Percentiles rank a stretch among this genome's conserved stretches.
Conservation (phyloP, 2,797 vertebrate genomes). For the Cirrhinus mrigala region DNA sequence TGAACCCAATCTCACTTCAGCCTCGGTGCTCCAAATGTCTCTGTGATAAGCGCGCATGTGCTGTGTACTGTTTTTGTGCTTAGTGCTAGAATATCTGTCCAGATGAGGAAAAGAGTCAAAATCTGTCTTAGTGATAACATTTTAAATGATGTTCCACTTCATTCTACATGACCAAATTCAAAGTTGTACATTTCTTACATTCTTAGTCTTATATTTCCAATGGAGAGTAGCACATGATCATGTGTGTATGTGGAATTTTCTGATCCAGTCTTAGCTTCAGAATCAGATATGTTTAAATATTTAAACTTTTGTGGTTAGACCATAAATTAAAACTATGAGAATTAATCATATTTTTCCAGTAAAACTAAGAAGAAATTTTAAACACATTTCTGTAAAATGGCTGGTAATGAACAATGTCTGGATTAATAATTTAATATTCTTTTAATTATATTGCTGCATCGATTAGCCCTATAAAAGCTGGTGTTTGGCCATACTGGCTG, state of each 20-base stretch:
- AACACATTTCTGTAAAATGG: background rate
- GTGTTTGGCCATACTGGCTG: background rate
- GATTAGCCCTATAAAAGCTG: no score
- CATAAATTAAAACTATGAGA: background rate
- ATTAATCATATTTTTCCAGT: background rate
- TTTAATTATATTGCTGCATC: no score
- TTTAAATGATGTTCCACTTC: background rate
- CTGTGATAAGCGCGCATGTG: slow-evolving; percentile 58
- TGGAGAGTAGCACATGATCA: background rate
- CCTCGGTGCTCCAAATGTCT: slow-evolving; percentile 57
- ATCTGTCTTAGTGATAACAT: background rate
- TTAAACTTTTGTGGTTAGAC: background rate
- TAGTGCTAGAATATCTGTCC: slow-evolving; percentile 26
- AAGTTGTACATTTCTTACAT: no score
- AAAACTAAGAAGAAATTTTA: background rate
- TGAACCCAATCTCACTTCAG: slow-evolving; percentile 64
- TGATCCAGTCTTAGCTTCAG: background rate
- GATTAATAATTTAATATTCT: no score
- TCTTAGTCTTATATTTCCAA: background rate
- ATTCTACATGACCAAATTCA: background rate
- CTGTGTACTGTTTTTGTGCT: slow-evolving; percentile 68
- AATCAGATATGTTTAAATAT: background rate
- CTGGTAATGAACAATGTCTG: no score
- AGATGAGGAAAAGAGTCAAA: slow-evolving; percentile 18
- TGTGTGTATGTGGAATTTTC: background rate